Conservation (phyloP, 1,140 invertebrate species). For the Drosophila equinoxialis region DNA sequence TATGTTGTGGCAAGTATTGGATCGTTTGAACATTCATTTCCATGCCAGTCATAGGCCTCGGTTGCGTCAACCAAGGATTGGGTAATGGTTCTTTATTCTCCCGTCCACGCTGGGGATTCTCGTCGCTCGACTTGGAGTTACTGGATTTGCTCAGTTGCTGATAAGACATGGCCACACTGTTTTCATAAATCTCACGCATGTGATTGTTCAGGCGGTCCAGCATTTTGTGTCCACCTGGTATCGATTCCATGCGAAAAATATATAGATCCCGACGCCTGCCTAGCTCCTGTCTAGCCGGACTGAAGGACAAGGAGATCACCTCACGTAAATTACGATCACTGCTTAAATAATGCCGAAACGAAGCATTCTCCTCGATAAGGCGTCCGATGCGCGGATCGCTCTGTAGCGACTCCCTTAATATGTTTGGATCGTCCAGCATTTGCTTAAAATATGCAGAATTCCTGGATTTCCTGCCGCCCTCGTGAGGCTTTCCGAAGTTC, state of each 20-base stretch:
- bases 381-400: constrained; percentile 30
- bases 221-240: constrained; percentile 39
- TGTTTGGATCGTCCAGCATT: constrained; percentile 26
- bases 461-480: not conserved
- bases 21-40: not conserved
- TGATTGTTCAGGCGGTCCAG: constrained; percentile 21
- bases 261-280: constrained; percentile 48
- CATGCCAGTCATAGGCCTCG: no score
- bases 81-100: constrained; percentile 58
- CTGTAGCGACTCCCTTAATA: constrained; percentile 37
- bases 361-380: constrained; percentile 36
- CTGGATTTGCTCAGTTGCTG: not conserved
- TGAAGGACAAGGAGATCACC: constrained; percentile 30
- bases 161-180: constrained; percentile 49
- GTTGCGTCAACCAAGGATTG: constrained; percentile 51
- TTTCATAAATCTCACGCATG: constrained; percentile 45
- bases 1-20: not conserved
- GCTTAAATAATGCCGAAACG: constrained; percentile 47
- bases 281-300: constrained; percentile 54
- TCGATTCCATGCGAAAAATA: constrained; percentile 50
- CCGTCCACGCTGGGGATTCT: constrained; percentile 53
- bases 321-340: constrained; percentile 58
- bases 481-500: not conserved
- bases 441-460: not conserved
- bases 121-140: no score